Percentiles rank a stretch among this genome's conserved stretches.
Evolutionary conservation across 2,113 vertebrate genomes (phyloP).

Genomic region (Morone saxatilis): DNA sequence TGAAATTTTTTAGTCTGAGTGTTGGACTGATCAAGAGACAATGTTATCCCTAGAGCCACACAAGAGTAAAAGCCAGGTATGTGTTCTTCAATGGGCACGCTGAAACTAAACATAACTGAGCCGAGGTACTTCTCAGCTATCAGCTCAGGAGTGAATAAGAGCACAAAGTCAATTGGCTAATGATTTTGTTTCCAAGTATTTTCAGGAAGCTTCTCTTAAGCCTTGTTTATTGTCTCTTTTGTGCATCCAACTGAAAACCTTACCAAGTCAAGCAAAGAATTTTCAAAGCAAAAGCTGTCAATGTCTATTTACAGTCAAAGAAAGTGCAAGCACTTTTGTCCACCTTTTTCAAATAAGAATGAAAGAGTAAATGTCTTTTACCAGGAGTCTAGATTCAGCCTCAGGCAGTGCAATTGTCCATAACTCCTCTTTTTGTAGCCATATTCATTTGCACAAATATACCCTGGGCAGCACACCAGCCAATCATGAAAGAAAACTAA

Average conservation of each 20-base stretch:
- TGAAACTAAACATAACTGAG: too few relatives aligned
- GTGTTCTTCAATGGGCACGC: too few relatives aligned
- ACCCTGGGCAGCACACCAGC: neutral
- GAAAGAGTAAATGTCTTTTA: conserved; percentile 42
- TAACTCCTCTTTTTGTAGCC: conserved; percentile 38
- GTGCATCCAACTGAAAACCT: conserved; percentile 68
- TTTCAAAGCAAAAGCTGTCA: conserved; percentile 64
- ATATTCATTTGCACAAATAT: conserved; percentile 60
- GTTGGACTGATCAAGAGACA: neutral
- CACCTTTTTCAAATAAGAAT: conserved; percentile 45
- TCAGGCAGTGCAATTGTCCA: conserved; percentile 37
- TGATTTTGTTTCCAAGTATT: conserved; percentile 64
- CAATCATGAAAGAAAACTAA: conserved; percentile 4
- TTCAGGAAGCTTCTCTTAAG: conserved; percentile 64
- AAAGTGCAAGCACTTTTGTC: conserved; percentile 46
- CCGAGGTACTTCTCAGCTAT: too few relatives aligned
- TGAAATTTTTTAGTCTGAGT: neutral
- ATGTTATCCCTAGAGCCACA: neutral
- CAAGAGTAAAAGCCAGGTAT: neutral
- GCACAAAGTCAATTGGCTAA: conserved; percentile 69
- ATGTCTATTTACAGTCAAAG: conserved; percentile 63
- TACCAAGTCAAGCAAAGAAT: conserved; percentile 60
- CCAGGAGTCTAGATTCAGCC: conserved; percentile 43
- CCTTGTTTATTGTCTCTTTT: conserved; percentile 49
- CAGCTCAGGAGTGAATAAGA: too few relatives aligned